Percentiles rank a stretch among this genome's conserved stretches.
Conservation (phyloP, 2,888 invertebrate species). For the Heliconius aoede region DNA sequence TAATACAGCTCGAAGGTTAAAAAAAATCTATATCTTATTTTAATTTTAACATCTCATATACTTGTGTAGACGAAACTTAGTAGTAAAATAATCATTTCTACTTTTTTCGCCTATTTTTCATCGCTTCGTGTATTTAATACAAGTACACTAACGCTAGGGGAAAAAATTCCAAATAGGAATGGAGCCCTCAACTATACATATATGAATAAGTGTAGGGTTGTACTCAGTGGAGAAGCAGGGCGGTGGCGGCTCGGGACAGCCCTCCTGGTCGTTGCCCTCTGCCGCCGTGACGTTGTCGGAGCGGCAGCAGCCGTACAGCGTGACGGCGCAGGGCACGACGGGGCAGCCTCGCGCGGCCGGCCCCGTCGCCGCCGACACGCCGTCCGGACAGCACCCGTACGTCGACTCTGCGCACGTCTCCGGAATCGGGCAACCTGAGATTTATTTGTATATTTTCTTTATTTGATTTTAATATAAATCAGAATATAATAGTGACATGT, state of each 20-base stretch:
- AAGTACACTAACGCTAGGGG: too few relatives aligned
- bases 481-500: background rate
- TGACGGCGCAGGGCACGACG: constrained; percentile 87
- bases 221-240: constrained; percentile 84
- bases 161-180: too few relatives aligned
- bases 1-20: too few relatives aligned
- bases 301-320: constrained; percentile 92
- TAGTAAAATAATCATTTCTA: too few relatives aligned
- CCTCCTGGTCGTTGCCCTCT: constrained; percentile 91
- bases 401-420: constrained; percentile 90
- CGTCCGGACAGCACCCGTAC: constrained; percentile 93
- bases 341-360: constrained; percentile 90
- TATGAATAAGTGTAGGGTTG: constrained; percentile 36
- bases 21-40: too few relatives aligned
- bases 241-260: constrained; percentile 89
- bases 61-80: too few relatives aligned
- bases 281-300: constrained; percentile 90
- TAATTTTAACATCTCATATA: too few relatives aligned
- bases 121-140: too few relatives aligned
- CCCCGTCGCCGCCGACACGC: constrained; percentile 90
- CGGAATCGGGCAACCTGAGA: constrained; percentile 86
- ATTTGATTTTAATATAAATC: background rate
- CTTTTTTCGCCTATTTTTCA: too few relatives aligned
- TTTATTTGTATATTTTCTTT: background rate
- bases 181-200: background rate